A percentile compares a stretch with the other conserved stretches of the same genome.
phyloP scores from a whole-genome alignment of 2,113 vertebrate species.

The Neopipo cinnamomea region DNA sequence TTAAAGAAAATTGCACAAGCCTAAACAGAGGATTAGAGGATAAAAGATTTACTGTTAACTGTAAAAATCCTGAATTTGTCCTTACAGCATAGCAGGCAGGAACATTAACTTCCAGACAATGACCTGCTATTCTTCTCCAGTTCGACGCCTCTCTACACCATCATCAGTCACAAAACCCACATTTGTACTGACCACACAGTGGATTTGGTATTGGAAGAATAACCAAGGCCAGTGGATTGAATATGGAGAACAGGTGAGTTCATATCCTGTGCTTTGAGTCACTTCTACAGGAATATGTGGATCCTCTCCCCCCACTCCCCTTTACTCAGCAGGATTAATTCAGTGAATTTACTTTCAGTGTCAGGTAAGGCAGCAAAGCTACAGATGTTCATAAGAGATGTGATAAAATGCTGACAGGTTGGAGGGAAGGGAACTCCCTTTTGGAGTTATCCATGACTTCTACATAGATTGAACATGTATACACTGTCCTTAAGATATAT shows the following conservation, averaged over 20 bases:
- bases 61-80: not conserved
- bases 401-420: not conserved
- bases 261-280: not conserved
- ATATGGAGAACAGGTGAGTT: constrained; percentile 77
- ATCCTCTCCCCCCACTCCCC: not conserved
- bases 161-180: constrained; percentile 80
- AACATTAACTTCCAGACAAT: constrained; percentile 78
- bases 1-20: not conserved
- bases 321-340: not conserved
- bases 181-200: constrained; percentile 82
- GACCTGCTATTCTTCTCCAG: constrained; percentile 22
- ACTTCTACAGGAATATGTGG: not conserved
- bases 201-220: constrained; percentile 87
- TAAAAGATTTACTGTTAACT: not conserved
- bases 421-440: not conserved
- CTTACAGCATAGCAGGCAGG: not conserved
- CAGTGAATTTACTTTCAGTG: not conserved
- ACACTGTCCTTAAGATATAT: not conserved
- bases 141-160: constrained; percentile 82
- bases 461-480: not conserved
- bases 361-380: not conserved
- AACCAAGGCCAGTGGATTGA: constrained; percentile 76
- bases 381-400: not conserved
- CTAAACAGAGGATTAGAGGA: not conserved
- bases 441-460: not conserved